Percentiles rank a stretch among this genome's conserved stretches.
Conservation (phyloP, 1,140 invertebrate genomes). For the Drosophila pseudoananassae region DNA sequence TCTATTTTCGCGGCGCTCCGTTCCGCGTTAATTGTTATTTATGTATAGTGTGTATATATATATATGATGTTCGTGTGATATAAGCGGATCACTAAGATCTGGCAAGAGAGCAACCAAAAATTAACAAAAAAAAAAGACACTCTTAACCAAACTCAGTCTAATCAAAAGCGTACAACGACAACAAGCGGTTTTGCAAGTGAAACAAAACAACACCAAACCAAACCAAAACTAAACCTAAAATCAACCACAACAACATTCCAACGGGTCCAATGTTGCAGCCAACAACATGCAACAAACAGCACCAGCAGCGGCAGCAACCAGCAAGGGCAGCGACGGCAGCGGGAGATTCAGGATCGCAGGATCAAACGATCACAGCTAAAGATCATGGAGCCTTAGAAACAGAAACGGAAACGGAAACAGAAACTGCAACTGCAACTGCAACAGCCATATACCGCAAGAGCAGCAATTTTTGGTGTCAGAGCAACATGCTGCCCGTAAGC, state of each 20-base stretch:
- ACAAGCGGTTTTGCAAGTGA: constrained; percentile 68
- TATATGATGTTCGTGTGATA: constrained; percentile 64
- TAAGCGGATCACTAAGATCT: constrained; percentile 41
- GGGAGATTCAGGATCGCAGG: constrained; percentile 13
- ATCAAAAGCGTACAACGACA: constrained; percentile 69
- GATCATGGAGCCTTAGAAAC: constrained; percentile 50
- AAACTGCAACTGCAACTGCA: constrained; percentile 25
- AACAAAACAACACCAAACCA: constrained; percentile 70
- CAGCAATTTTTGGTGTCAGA: constrained; percentile 38
- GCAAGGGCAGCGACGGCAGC: constrained; percentile 25
- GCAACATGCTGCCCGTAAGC: constrained; percentile 53
- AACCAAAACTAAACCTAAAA: constrained; percentile 38
- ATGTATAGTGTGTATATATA: constrained; percentile 77
- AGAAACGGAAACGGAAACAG: constrained; percentile 16
- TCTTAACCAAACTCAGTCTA: constrained; percentile 45
- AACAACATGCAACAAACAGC: constrained; percentile 76
- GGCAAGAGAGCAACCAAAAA: constrained; percentile 12
- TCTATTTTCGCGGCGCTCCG: constrained; percentile 22
- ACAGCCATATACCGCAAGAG: constrained; percentile 28
- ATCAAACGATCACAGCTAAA: constrained; percentile 34
- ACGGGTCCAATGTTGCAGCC: constrained; percentile 79
- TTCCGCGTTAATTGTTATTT: constrained; percentile 77
- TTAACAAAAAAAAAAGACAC: constrained; percentile 31
- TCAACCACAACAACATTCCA: constrained; percentile 53
- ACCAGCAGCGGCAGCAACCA: constrained; percentile 55